Percentiles rank a stretch among this genome's conserved stretches.
Conservation (phyloP, 2,888 invertebrate species). For the Gymnosoma rotundatum region DNA sequence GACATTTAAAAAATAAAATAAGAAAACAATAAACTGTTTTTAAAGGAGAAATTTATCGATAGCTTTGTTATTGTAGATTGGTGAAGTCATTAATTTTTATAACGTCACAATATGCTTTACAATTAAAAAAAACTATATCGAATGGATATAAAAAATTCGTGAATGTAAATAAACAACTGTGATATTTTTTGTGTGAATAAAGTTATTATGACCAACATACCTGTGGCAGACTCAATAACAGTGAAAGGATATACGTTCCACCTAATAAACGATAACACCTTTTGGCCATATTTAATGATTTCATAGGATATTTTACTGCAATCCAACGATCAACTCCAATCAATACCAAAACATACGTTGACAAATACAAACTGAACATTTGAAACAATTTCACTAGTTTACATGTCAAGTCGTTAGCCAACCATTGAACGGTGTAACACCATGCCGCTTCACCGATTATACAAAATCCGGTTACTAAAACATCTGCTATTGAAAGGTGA, state of each 20-base stretch:
- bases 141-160: too few species aligned
- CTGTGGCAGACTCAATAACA: conserved; percentile 91
- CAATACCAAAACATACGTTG: conserved; percentile 91
- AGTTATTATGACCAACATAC: conserved; percentile 83
- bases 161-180: too few species aligned
- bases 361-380: conserved; percentile 91
- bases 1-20: too few species aligned
- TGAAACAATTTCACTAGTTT: conserved; percentile 91
- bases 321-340: conserved; percentile 92
- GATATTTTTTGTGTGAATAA: too few species aligned
- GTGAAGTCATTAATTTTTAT: too few species aligned
- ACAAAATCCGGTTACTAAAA: conserved; percentile 91
- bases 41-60: too few species aligned
- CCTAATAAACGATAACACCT: conserved; percentile 87
- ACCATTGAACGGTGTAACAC: conserved; percentile 91
- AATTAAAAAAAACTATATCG: too few species aligned
- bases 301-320: conserved; percentile 91
- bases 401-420: conserved; percentile 89
- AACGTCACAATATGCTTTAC: too few species aligned
- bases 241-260: conserved; percentile 88
- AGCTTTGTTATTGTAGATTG: too few species aligned
- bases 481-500: conserved; percentile 91
- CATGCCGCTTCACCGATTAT: conserved; percentile 91
- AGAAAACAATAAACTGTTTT: too few species aligned
- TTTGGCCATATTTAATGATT: conserved; percentile 86